Conservation (phyloP, 2,113 vertebrate genomes). For the Clarias macrocephalus region DNA sequence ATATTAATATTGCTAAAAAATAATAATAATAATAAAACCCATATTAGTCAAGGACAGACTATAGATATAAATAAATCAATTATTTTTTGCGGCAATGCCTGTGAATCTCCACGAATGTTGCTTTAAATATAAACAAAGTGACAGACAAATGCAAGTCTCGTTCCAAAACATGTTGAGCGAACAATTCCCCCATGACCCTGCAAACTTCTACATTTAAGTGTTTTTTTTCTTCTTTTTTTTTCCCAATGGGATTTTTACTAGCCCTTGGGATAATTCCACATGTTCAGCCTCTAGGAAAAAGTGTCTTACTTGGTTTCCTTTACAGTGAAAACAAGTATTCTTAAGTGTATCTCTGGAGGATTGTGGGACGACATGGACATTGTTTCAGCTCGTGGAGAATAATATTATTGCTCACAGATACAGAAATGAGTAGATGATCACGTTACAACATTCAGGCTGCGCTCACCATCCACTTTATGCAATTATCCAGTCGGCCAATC, state of each 20-base stretch:
- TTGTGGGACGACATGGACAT: conserved; percentile 1
- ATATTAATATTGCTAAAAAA: not conserved
- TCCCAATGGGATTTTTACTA: not conserved
- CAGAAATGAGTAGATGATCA: not conserved
- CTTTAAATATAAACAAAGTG: not conserved
- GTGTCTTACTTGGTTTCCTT: conserved; percentile 9
- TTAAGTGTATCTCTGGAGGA: conserved; percentile 3
- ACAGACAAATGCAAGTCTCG: not conserved
- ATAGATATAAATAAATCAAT: not conserved
- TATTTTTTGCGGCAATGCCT: not conserved
- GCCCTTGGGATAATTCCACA: conserved; percentile 4
- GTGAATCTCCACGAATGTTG: not conserved
- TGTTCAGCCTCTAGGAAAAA: conserved; percentile 16
- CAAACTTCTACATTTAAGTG: not conserved
- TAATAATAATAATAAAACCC: not conserved
- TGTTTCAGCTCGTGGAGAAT: not conserved
- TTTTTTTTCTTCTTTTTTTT: conserved; percentile 9
- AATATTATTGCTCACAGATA: not conserved
- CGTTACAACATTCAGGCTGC: not conserved
- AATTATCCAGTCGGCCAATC: not conserved
- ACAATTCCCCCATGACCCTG: not conserved
- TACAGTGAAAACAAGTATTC: not conserved
- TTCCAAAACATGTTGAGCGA: not conserved
- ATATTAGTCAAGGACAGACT: not conserved
- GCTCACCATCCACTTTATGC: not conserved